Percentiles rank a stretch among this genome's conserved stretches.
Conservation (phyloP, 2,113 vertebrate species). For the Cardinalis cardinalis region DNA sequence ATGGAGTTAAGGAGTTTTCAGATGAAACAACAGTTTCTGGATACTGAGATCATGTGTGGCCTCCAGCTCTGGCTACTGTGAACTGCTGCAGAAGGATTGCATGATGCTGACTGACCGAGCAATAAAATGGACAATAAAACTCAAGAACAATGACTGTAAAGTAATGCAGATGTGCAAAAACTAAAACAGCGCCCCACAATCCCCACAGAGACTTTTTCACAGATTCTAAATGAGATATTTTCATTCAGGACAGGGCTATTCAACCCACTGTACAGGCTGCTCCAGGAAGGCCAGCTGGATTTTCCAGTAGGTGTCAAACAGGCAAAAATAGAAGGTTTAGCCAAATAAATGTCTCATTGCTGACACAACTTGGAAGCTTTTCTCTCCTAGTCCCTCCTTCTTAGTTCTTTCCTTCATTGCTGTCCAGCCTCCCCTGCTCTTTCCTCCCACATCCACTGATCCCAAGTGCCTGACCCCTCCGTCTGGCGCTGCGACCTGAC, state of each 20-base stretch:
- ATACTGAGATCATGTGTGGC: background rate
- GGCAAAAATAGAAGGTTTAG: background rate
- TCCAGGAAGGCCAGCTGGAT: background rate
- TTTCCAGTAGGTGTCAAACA: background rate
- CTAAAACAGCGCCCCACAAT: accelerated
- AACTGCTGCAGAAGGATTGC: background rate
- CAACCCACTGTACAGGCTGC: background rate
- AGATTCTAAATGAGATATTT: background rate
- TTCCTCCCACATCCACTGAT: background rate
- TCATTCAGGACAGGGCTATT: background rate
- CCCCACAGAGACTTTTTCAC: background rate
- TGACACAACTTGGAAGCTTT: background rate
- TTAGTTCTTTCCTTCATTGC: background rate
- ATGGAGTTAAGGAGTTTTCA: background rate
- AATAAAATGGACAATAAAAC: background rate
- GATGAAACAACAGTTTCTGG: background rate
- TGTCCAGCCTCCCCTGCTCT: background rate
- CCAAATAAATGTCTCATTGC: background rate
- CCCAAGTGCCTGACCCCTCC: background rate
- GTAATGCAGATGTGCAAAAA: background rate
- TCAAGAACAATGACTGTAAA: background rate
- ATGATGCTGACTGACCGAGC: accelerated
- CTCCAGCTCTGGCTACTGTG: background rate
- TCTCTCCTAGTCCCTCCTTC: background rate
- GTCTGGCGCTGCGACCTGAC: accelerated